Base-by-base conservation (phyloP, 2,888 invertebrate species). In the Hemaris fuciformis region DNA sequence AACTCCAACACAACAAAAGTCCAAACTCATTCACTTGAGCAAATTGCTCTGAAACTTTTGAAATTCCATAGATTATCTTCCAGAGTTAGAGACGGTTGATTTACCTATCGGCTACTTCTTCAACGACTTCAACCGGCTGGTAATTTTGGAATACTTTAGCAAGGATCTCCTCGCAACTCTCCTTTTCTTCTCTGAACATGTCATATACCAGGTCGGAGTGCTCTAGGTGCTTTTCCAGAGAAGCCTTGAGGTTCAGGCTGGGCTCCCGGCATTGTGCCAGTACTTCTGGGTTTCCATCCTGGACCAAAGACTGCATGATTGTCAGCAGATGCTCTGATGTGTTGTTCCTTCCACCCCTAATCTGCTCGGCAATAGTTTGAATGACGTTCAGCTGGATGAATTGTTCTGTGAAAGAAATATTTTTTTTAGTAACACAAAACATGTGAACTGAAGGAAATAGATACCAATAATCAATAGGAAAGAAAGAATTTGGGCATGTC, bases 311-410 rank as follows among this genome's bases (percentile, higher is more conserved):
- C 0, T 76, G 62, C 0, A 92, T 72, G 1, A 87, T 73, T 62
- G 77, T 75, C 1, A 93, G 78, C 0, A 91, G 46, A 22, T 91
- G 89, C 46, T 89, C 89, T 0, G 90, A 80, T 1, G 81, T 74
- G 0, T 79, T 75, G 41, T 86, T 81, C 0, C 81, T 74, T 0
- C 78, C 76, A 0, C 60, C 57, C 38, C 78, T 77, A 0, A 92
- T 65, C 42, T 81, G 78, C 0, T 73, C 69, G 0, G 81, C 74
- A 22, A 91, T 72, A 0, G 68, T 71, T 18, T 69, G 64, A 0
- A 88, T 77, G 0, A 89, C 65, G 60, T 88, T 83, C 10, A 74
- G 66, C n/a, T 74, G 64, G 6, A 88, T 71, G 68, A 88, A 85
- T 66, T 80, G 73, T 62, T 82, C 91, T 90, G 86, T 3, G 81